Percentiles rank a stretch among this genome's conserved stretches.
Evolutionary conservation across 2,113 vertebrate species (phyloP).

Genomic region (Capreolus pygargus): DNA sequence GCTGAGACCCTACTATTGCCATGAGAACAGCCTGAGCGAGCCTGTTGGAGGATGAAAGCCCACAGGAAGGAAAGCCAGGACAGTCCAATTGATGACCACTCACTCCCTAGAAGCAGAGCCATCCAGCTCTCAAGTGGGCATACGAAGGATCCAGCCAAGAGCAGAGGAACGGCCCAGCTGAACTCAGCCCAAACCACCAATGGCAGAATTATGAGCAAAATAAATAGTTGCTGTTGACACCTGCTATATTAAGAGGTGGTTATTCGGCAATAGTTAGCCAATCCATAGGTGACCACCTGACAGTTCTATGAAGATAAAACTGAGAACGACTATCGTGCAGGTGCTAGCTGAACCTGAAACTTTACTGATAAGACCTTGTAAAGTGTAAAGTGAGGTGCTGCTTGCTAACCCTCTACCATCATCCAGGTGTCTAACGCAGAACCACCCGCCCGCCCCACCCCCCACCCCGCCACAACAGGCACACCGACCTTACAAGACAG

Average conservation of each 20-base stretch:
- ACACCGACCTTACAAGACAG: constrained; percentile 94
- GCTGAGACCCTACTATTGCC: background rate
- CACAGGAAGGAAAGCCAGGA: background rate
- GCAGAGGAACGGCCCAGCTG: background rate
- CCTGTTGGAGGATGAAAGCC: background rate
- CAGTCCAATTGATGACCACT: too few species aligned
- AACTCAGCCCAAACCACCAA: background rate
- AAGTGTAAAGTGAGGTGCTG: background rate
- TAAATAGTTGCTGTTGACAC: background rate
- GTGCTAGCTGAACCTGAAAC: background rate
- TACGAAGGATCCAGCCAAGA: background rate
- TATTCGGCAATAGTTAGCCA: background rate
- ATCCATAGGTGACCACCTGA: background rate
- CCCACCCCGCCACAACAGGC: accelerated
- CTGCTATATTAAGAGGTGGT: background rate
- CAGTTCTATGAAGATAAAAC: background rate
- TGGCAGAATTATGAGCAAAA: background rate
- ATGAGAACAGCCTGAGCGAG: background rate
- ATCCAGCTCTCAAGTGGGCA: background rate
- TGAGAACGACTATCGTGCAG: background rate
- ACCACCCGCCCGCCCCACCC: accelerated
- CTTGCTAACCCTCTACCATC: background rate
- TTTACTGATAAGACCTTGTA: background rate
- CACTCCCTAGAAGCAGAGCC: background rate
- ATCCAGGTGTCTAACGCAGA: background rate